A percentile compares a stretch with the other conserved stretches of the same genome.
phyloP scores from a whole-genome alignment of 2,888 invertebrate genomes.

The Pheosia tremula region DNA sequence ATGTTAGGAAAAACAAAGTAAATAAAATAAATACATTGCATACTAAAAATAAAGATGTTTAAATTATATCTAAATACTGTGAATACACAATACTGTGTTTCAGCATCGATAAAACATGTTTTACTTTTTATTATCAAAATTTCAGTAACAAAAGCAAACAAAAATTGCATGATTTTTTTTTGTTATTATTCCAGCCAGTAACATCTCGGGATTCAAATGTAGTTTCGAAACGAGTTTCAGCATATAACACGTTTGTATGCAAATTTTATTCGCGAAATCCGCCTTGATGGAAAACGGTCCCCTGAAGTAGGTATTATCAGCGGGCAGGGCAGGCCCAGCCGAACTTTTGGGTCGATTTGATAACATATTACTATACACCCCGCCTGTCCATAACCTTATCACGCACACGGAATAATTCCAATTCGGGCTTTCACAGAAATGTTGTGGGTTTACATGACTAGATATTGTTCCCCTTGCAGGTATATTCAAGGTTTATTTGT shows the following conservation, averaged over 20 bases:
- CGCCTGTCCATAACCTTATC: conserved; percentile 62
- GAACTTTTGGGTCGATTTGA: conserved; percentile 78
- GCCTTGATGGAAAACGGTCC: conserved; percentile 72
- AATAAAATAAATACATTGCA: no score
- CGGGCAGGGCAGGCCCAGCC: conserved; percentile 49
- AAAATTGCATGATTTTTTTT: conserved; percentile 11
- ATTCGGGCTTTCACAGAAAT: conserved; percentile 34
- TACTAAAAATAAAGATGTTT: no score
- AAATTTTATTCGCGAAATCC: conserved; percentile 78
- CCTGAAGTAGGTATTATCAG: conserved; percentile 63
- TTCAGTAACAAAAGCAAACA: conserved; percentile 11
- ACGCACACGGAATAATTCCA: conserved; percentile 53
- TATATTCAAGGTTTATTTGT: conserved; percentile 14
- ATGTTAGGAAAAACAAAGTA: no score
- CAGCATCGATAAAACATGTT: no score
- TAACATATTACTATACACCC: conserved; percentile 62
- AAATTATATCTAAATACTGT: no score
- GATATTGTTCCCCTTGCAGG: conserved; percentile 18
- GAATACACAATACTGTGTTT: no score
- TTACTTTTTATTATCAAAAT: no score
- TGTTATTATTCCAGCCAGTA: conserved; percentile 1
- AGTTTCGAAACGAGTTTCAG: conserved; percentile 62
- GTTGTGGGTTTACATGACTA: conserved; percentile 18
- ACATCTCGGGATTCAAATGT: conserved; percentile 35
- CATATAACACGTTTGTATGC: conserved; percentile 76